phyloP scores from a whole-genome alignment of 2,888 invertebrate genomes.

The Callimorpha dominula region DNA sequence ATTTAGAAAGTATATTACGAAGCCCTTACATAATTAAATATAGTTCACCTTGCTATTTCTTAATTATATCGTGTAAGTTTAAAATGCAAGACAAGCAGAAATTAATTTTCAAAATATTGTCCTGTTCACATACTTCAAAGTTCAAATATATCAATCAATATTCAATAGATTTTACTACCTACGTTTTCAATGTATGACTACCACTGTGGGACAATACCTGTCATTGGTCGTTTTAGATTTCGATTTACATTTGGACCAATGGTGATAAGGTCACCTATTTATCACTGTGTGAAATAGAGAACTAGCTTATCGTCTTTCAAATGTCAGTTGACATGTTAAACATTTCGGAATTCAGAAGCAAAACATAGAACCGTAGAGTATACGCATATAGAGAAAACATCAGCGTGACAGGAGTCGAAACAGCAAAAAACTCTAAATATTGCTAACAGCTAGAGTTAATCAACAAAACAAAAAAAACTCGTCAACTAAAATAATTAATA shows the following conservation, averaged over 20 bases:
- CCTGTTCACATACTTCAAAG: background rate
- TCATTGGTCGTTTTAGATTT: background rate
- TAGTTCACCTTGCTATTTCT: background rate
- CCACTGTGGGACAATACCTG: background rate
- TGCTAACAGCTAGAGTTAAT: too few species aligned
- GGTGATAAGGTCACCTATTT: background rate
- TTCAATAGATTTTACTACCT: background rate
- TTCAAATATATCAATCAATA: constrained; percentile 27
- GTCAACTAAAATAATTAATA: too few species aligned
- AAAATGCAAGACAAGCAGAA: background rate
- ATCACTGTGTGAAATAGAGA: background rate
- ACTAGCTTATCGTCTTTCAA: background rate
- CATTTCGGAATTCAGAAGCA: background rate
- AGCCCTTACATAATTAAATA: background rate
- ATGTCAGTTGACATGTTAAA: background rate
- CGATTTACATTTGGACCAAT: background rate
- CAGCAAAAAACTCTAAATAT: too few species aligned
- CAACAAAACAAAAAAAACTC: too few species aligned
- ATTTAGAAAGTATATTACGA: background rate
- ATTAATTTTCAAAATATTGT: constrained; percentile 27
- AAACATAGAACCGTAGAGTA: constrained; percentile 1
- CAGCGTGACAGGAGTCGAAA: too few species aligned
- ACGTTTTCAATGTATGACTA: constrained; percentile 11
- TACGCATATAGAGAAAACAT: too few species aligned
- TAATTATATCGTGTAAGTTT: background rate